phyloP scores from a whole-genome alignment of 2,113 vertebrate species.

The Plotosus lineatus region DNA sequence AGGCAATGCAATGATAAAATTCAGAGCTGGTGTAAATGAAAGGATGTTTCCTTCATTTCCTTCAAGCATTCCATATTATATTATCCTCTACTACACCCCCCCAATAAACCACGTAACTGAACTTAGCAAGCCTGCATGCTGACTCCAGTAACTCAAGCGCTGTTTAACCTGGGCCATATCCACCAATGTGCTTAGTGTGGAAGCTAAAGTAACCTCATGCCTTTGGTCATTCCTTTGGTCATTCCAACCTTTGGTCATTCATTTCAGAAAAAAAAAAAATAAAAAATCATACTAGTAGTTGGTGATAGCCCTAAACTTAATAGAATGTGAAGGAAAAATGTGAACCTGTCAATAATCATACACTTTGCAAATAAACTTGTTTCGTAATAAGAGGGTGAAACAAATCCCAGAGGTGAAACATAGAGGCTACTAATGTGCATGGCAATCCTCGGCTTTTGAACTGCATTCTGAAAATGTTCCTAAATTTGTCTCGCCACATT shows the following conservation, averaged over 20 bases:
- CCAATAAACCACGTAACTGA: conserved; percentile 13
- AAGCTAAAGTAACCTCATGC: conserved; percentile 30
- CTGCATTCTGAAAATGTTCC: no score
- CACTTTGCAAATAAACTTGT: no score
- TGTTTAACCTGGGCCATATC: conserved; percentile 25
- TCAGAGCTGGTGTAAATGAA: conserved; percentile 1
- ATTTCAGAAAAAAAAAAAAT: conserved; percentile 11
- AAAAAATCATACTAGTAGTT: conserved; percentile 7
- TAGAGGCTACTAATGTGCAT: no score
- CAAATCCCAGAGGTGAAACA: no score
- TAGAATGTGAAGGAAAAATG: not conserved
- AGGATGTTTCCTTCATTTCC: conserved; percentile 4
- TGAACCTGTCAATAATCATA: not conserved
- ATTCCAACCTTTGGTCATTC: conserved; percentile 15
- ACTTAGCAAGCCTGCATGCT: conserved; percentile 9
- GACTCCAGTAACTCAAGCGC: conserved; percentile 17
- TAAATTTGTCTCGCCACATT: no score
- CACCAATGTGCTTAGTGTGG: conserved; percentile 15
- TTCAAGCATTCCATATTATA: conserved; percentile 27
- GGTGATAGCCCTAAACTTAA: conserved; percentile 17
- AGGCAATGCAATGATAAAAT: conserved; percentile 30
- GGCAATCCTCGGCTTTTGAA: no score
- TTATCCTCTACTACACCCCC: not conserved
- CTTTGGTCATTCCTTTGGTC: conserved; percentile 16
- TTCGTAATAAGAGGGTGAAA: no score